Evolutionary conservation across 2,888 invertebrate genomes (phyloP).

Genomic region (Melinaea menophilus): DNA sequence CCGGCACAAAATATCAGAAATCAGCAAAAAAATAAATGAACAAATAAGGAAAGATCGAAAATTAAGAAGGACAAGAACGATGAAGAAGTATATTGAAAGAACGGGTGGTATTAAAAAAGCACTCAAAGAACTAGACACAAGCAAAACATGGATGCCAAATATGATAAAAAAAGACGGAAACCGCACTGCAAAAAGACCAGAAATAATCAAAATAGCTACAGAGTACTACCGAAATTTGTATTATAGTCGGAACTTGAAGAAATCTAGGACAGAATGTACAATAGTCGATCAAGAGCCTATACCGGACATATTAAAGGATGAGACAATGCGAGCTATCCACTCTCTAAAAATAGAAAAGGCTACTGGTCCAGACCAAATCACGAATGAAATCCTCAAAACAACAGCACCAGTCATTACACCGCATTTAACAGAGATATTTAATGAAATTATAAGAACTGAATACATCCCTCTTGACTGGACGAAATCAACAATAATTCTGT

Average conservation of each 20-base stretch:
- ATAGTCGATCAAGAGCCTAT: too few species aligned
- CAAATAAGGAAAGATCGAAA: constrained; percentile 12
- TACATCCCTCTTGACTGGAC: too few species aligned
- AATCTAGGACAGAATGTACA: too few species aligned
- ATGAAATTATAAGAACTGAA: too few species aligned
- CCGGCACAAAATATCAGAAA: constrained; percentile 9
- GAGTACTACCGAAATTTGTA: constrained; percentile 5
- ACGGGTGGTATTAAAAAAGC: constrained; percentile 15
- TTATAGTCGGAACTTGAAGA: not conserved
- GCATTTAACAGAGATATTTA: too few species aligned
- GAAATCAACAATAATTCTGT: too few species aligned
- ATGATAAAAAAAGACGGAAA: constrained; percentile 8
- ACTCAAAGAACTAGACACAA: constrained; percentile 8
- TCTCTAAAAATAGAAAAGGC: too few species aligned
- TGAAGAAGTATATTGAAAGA: constrained; percentile 12
- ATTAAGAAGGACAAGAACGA: constrained; percentile 8
- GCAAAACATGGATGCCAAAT: constrained; percentile 13
- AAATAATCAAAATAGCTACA: constrained; percentile 9
- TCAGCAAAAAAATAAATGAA: constrained; percentile 15
- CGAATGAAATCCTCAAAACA: too few species aligned
- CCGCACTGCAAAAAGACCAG: constrained; percentile 2
- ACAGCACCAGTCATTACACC: too few species aligned
- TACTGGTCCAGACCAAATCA: too few species aligned
- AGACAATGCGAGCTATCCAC: too few species aligned
- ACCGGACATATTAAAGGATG: too few species aligned